Conservation (phyloP, 2,888 invertebrate genomes). For the Ferrisia virgata region DNA sequence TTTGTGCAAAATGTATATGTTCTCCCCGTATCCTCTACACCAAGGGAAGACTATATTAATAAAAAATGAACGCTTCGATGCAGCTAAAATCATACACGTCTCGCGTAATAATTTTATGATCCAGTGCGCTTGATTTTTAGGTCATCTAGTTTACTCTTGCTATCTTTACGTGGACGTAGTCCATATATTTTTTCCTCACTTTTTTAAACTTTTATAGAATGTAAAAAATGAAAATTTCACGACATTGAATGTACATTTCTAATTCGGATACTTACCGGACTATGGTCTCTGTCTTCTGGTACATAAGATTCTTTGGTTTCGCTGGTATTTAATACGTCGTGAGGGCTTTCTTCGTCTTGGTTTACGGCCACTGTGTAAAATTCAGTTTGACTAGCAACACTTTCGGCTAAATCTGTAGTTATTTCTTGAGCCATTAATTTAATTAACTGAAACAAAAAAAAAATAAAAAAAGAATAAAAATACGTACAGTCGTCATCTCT, state of each 20-base stretch:
- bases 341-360: conserved; percentile 39
- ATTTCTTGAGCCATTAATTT: conserved; percentile 43
- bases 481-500: neutral
- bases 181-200: neutral
- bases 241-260: neutral
- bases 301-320: conserved; percentile 43
- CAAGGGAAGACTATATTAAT: neutral
- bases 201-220: neutral
- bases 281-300: conserved; percentile 33
- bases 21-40: neutral
- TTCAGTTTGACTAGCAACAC: conserved; percentile 45
- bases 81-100: neutral
- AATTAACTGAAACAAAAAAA: conserved; percentile 30
- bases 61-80: conserved; percentile 16
- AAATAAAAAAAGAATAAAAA: neutral
- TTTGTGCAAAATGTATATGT: too few relatives aligned
- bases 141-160: conserved; percentile 40
- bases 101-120: conserved; percentile 38
- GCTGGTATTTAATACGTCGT: conserved; percentile 42
- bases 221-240: too few relatives aligned
- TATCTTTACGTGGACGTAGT: neutral
- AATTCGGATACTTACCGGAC: conserved; percentile 30
- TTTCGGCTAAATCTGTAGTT: conserved; percentile 42
- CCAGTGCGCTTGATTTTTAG: conserved; percentile 29
- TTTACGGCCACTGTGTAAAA: conserved; percentile 41